Base-by-base conservation (phyloP, 1,140 invertebrate genomes). In the Drosophila melanica region DNA sequence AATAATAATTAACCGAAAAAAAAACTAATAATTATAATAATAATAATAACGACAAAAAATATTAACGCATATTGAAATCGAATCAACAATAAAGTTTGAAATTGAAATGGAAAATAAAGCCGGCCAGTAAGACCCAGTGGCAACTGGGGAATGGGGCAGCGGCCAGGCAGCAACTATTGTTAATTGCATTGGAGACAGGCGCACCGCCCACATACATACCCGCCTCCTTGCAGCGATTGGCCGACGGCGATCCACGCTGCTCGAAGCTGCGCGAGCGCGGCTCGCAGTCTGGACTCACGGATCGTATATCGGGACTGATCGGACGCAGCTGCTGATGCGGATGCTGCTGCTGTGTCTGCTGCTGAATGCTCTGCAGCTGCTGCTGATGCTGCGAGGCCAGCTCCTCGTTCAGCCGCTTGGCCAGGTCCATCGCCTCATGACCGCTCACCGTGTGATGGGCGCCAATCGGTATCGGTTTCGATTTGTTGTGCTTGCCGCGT, bases 381-480 rank as follows among this genome's bases (percentile, higher is more conserved):
- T 75, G 66, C 4, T 90, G 86, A 30, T 90, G 89, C 86, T 94
- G 94, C 57, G 94, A 93, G 14, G 94, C 94, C 23, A 96, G 91
- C 90, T 96, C 95, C 71, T 95, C 95, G 42, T 94, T 95, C 18
- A 96, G 92, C 35, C 95, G 93, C 68, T 95, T 95, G 18, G 95
- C 96, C 82, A 96, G 92, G 67, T 95, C 94, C 54, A 94, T 94
- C n/a, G 95, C 96, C 92, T 96, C 96, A 73, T 96, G 95, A 0
- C 95, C 95, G 65, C 95, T 94, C 14, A 96, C 95, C 12, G 95
- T 96, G 91, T 96, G 95, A 75, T 94, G 93, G 45, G 90, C 65
- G 92, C 94, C 95, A 69, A 95, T 95, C 11, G 95, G 95, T 75
- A 96, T 95, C 1, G 95, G 95, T 80, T 95, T 94, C 0, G 95